These are phyloP conservation scores for Triplophysa dalaica DNA, from an alignment of 2,113 vertebrate species.

Conservation along the genomic window DNA sequence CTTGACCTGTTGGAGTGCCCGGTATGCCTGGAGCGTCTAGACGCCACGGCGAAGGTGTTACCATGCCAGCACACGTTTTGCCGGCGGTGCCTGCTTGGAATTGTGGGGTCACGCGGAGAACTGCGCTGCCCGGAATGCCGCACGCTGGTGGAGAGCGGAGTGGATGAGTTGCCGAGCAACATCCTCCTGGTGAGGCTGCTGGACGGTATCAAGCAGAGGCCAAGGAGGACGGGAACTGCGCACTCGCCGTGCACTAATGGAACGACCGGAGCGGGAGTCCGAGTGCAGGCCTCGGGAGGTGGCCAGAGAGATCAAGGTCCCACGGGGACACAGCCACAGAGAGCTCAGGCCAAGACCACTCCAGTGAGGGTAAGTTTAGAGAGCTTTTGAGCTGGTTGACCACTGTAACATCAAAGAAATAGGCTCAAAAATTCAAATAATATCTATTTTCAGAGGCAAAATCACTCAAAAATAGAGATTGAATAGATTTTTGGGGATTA, in stretches of 20 bases:
- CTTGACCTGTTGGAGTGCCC: slow-evolving; percentile 97
- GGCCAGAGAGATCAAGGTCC: slow-evolving; percentile 79
- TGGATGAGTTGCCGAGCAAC: slow-evolving; percentile 96
- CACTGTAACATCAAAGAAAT: not conserved
- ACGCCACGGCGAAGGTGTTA: slow-evolving; percentile 94
- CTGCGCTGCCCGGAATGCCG: slow-evolving; percentile 95
- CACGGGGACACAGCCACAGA: slow-evolving; percentile 81
- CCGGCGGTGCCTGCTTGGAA: slow-evolving; percentile 92
- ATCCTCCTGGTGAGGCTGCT: slow-evolving; percentile 94
- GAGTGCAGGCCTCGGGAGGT: slow-evolving; percentile 60
- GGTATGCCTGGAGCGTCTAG: slow-evolving; percentile 94
- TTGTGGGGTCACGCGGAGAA: slow-evolving; percentile 91
- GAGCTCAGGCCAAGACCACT: slow-evolving; percentile 88
- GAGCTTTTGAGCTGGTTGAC: not conserved
- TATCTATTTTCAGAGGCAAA: not conserved
- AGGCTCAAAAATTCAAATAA: not conserved
- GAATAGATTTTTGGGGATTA: not conserved
- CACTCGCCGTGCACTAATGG: slow-evolving; percentile 14
- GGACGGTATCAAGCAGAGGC: slow-evolving; percentile 97
- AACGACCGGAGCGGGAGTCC: slow-evolving; percentile 72
- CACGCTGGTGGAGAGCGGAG: slow-evolving; percentile 88
- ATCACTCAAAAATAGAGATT: not conserved
- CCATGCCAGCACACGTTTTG: slow-evolving; percentile 98
- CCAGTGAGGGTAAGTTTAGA: slow-evolving; percentile 87
- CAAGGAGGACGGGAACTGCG: slow-evolving; percentile 76